Percentiles rank a stretch among this genome's conserved stretches.
phyloP scores from a whole-genome alignment of 2,113 vertebrate genomes.

The Ovis aries region ARS-UI_Ramb_v3.0 NC_056055.1:6116501-6117000 shows the following conservation, averaged over 20 bases:
- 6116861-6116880: not conserved
- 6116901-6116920: not conserved
- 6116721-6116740: not conserved
- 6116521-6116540: not conserved
- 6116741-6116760: not conserved
- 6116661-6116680: fast-evolving
- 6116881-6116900: not conserved
- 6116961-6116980: no score
- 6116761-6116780: not conserved
- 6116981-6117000: no score
- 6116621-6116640: not conserved
- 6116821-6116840: not conserved
- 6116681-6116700: not conserved
- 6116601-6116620: not conserved
- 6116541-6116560: not conserved
- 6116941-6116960: not conserved
- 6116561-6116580: no score
- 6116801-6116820: not conserved
- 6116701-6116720: not conserved
- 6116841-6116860: not conserved
- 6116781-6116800: not conserved
- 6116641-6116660: fast-evolving
- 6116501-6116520: not conserved
- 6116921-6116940: not conserved
- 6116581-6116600: not conserved